A percentile compares a stretch with the other conserved stretches of the same genome.
phyloP scores from a whole-genome alignment of 2,113 vertebrate species.

The Strix uralensis region DNA sequence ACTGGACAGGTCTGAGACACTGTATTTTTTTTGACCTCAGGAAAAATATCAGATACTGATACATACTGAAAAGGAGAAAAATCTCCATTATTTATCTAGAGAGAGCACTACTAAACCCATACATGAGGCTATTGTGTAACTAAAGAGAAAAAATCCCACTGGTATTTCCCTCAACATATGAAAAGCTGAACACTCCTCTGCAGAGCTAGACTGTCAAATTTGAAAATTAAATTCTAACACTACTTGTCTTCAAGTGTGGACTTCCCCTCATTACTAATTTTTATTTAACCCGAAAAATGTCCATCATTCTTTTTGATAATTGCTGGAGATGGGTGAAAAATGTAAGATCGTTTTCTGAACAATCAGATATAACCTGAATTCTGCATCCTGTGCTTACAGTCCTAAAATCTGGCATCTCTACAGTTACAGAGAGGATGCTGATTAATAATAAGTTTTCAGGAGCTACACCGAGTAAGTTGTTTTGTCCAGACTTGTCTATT shows the following conservation, averaged over 20 bases:
- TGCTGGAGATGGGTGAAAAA: not conserved
- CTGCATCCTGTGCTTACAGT: not conserved
- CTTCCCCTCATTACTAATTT: not conserved
- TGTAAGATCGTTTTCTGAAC: not conserved
- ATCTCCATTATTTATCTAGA: not conserved
- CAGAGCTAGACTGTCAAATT: not conserved
- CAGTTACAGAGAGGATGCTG: not conserved
- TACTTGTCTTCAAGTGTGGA: not conserved
- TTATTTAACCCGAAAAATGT: not conserved
- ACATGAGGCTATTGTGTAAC: not conserved
- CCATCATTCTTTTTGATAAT: not conserved
- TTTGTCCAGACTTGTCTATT: conserved; percentile 74
- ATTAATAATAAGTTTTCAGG: conserved; percentile 2
- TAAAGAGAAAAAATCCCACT: not conserved
- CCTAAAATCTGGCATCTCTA: not conserved
- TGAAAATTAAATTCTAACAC: not conserved
- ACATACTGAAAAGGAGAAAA: not conserved
- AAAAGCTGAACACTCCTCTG: not conserved
- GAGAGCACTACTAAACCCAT: not conserved
- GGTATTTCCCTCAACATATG: not conserved
- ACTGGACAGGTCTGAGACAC: not conserved
- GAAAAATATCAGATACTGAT: not conserved
- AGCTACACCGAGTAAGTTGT: conserved; percentile 16
- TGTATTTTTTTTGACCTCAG: not conserved
- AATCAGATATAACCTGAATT: not conserved